These are phyloP conservation scores for Aethina tumida DNA, from an alignment of 1,140 invertebrate species.

Conservation along the genomic window DNA sequence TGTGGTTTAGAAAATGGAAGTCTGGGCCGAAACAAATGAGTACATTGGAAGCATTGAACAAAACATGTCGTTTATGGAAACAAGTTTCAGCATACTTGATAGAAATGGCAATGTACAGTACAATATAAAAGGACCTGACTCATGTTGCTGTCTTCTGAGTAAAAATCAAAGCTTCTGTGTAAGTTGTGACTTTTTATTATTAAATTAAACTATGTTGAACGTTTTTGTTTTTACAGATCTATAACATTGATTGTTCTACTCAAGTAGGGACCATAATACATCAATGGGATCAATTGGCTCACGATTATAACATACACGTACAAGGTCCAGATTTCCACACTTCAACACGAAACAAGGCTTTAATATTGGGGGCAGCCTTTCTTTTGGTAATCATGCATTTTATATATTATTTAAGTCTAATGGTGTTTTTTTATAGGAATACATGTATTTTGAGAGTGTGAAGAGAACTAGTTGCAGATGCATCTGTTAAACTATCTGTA, in stretches of 20 bases:
- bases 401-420: constrained; percentile 5
- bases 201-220: constrained; percentile 1
- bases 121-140: constrained; percentile 42
- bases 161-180: constrained; percentile 42
- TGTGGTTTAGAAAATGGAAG: constrained; percentile 37
- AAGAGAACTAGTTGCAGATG: constrained; percentile 16
- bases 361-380: constrained; percentile 45
- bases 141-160: constrained; percentile 31
- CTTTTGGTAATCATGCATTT: constrained; percentile 37
- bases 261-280: constrained; percentile 45
- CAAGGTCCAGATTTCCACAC: constrained; percentile 38
- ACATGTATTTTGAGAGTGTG: constrained; percentile 28
- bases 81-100: constrained; percentile 41
- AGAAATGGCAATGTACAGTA: constrained; percentile 39
- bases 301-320: constrained; percentile 42
- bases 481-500: constrained; percentile 16
- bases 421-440: constrained; percentile 25
- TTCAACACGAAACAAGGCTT: constrained; percentile 43
- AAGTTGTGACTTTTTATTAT: not conserved
- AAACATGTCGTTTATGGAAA: constrained; percentile 40
- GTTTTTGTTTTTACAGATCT: constrained; percentile 31
- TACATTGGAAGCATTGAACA: constrained; percentile 45
- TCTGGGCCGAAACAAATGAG: constrained; percentile 44
- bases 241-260: constrained; percentile 38
- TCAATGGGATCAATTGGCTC: constrained; percentile 44